phyloP scores from a whole-genome alignment of 2,113 vertebrate genomes.

The Solea senegalensis region DNA sequence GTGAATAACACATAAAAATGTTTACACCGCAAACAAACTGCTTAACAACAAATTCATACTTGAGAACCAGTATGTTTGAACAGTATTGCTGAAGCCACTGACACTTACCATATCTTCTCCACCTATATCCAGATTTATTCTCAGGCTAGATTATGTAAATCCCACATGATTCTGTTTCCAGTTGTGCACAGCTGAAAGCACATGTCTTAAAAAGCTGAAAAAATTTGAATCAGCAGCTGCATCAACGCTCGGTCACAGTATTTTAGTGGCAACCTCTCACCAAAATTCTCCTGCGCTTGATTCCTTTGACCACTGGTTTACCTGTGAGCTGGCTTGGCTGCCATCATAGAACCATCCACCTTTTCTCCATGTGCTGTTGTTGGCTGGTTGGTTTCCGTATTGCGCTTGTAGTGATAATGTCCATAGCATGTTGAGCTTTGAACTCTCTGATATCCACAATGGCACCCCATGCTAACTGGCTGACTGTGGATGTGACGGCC shows the following conservation, averaged over 20 bases:
- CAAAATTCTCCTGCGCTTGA: constrained; percentile 15
- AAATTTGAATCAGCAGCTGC: background rate
- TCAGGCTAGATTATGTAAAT: background rate
- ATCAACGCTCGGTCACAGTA: background rate
- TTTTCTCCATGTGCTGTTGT: constrained; percentile 36
- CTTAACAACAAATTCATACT: background rate
- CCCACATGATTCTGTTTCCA: background rate
- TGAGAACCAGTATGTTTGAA: background rate
- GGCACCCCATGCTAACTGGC: constrained; percentile 49
- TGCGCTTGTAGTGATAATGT: constrained; percentile 37
- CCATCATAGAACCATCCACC: constrained; percentile 37
- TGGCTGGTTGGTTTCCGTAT: constrained; percentile 43
- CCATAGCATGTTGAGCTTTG: constrained; percentile 56
- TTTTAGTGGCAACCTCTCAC: constrained; percentile 57
- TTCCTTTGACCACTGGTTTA: constrained; percentile 14
- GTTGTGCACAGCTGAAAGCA: background rate
- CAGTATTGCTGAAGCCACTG: background rate
- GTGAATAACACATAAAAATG: background rate
- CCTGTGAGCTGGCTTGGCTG: constrained; percentile 31
- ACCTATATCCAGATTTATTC: background rate
- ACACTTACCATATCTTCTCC: background rate
- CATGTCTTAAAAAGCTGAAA: background rate
- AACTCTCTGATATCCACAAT: constrained; percentile 26
- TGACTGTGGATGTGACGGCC: constrained; percentile 35
- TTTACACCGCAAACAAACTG: background rate